These are phyloP conservation scores for Eledona agricola DNA, from an alignment of 2,888 invertebrate genomes.

Conservation along the genomic window DNA sequence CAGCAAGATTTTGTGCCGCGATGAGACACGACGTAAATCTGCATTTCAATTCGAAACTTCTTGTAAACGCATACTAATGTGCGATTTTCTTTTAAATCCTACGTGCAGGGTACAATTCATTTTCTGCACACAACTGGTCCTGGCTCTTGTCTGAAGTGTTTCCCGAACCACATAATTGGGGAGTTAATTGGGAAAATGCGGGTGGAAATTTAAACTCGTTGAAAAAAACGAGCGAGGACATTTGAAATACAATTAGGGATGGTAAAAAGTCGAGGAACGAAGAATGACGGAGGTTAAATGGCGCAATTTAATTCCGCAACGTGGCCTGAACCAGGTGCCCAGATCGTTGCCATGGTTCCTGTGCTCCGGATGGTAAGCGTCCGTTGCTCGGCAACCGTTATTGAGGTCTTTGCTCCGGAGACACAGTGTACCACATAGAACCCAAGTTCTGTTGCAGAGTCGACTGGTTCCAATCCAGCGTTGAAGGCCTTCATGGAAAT, in stretches of 20 bases:
- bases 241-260: background rate
- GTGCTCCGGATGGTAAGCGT: constrained; percentile 55
- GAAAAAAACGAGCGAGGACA: background rate
- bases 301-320: constrained; percentile 9
- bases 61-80: constrained; percentile 19
- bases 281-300: constrained; percentile 9
- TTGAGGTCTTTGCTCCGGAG: constrained; percentile 65
- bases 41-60: constrained; percentile 14
- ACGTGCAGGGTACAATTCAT: too few species aligned
- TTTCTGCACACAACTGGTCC: constrained; percentile 10
- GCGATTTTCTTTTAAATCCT: constrained; percentile 6
- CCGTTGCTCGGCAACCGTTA: constrained; percentile 64
- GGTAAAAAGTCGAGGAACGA: background rate
- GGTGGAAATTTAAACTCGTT: background rate
- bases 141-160: too few species aligned
- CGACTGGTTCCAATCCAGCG: too few species aligned
- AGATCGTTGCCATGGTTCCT: constrained; percentile 57
- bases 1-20: constrained; percentile 6
- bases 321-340: constrained; percentile 43
- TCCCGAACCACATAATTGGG: background rate
- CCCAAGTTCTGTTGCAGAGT: too few species aligned
- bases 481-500: too few species aligned
- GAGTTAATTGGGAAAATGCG: constrained; percentile 10
- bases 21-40: constrained; percentile 13
- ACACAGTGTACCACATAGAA: constrained; percentile 66